Conservation (phyloP, 2,888 invertebrate genomes). For the Pegoplata infirma region DNA sequence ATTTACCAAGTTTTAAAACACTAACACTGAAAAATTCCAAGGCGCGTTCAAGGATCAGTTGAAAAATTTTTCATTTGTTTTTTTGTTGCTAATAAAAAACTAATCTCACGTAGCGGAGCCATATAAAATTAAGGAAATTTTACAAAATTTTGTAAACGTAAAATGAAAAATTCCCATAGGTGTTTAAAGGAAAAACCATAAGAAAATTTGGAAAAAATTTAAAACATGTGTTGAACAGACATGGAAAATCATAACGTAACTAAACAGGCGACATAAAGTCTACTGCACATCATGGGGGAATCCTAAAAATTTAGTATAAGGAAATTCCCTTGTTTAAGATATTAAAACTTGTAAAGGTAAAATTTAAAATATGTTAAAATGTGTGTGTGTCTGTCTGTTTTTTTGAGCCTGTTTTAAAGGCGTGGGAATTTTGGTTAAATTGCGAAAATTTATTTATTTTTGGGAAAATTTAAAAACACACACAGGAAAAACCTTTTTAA, state of each 20-base stretch:
- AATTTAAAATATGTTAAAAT: neutral
- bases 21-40: neutral
- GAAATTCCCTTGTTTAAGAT: slow-evolving; percentile 70
- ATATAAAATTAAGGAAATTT: slow-evolving; percentile 42
- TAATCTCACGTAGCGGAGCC: slow-evolving; percentile 15
- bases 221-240: slow-evolving; percentile 59
- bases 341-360: slow-evolving; percentile 64
- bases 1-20: neutral
- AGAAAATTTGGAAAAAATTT: slow-evolving; percentile 37
- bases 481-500: slow-evolving; percentile 35
- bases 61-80: neutral
- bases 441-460: slow-evolving; percentile 56
- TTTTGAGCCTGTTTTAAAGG: slow-evolving; percentile 46
- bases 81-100: slow-evolving; percentile 36
- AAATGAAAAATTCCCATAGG: slow-evolving; percentile 67
- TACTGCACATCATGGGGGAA: slow-evolving; percentile 48
- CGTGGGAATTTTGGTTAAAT: slow-evolving; percentile 71
- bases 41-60: slow-evolving; percentile 40
- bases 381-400: slow-evolving; percentile 16
- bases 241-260: neutral
- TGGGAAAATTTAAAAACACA: slow-evolving; percentile 69
- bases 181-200: slow-evolving; percentile 59
- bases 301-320: slow-evolving; percentile 27
- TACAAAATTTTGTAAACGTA: neutral
- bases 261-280: slow-evolving; percentile 68